Percentiles rank a stretch among this genome's conserved stretches.
These are phyloP conservation scores for Porphyrio hochstetteri DNA, from an alignment of 2,113 vertebrate genomes.

Conservation along the genomic window DNA sequence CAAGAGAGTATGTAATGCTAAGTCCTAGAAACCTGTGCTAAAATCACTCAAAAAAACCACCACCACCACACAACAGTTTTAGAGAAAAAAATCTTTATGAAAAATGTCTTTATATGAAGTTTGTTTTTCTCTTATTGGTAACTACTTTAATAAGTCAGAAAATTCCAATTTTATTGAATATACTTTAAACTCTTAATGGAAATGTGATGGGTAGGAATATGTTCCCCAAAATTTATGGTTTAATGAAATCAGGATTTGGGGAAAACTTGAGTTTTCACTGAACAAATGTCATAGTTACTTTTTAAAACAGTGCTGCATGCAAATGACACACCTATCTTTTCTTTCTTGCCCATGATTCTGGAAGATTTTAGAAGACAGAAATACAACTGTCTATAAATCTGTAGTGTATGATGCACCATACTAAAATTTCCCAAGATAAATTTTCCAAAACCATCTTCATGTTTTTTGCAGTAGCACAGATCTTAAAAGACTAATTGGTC, in stretches of 20 bases:
- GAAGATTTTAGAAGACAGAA: not conserved
- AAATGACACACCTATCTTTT: not conserved
- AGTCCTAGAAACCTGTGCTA: not conserved
- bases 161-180: not conserved
- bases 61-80: not conserved
- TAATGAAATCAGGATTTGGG: not conserved
- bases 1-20: not conserved
- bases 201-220: not conserved
- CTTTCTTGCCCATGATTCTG: not conserved
- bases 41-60: not conserved
- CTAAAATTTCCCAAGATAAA: not conserved
- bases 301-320: rapidly evolving
- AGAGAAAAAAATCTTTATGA: not conserved
- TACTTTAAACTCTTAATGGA: not conserved
- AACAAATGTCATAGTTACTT: not conserved
- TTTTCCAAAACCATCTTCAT: not conserved
- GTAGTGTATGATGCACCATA: too few species aligned
- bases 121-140: not conserved
- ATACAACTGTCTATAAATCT: not conserved
- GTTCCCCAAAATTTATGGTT: not conserved
- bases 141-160: not conserved
- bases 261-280: not conserved
- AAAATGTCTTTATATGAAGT: not conserved
- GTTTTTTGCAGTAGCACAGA: not conserved
- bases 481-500: too few species aligned